Conservation (phyloP, 2,113 vertebrate species). For the Mionectes macconnelli region DNA sequence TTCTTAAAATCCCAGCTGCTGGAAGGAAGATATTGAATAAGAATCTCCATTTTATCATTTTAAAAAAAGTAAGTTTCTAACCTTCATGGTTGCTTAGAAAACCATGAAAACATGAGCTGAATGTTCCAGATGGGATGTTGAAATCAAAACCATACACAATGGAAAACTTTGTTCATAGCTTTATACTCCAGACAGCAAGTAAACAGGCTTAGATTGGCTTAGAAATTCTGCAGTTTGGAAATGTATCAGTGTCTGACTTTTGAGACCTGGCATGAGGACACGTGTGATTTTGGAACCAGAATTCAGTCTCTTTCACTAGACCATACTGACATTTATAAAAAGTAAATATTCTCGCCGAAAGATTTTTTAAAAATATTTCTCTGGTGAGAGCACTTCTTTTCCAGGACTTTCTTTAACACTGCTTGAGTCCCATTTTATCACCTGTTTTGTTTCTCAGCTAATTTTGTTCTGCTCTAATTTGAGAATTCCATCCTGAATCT, state of each 20-base stretch:
- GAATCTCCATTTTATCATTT: not conserved
- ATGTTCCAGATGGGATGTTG: slow-evolving; percentile 41
- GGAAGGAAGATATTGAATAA: not conserved
- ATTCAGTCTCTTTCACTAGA: not conserved
- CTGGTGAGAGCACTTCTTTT: not conserved
- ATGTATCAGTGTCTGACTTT: not conserved
- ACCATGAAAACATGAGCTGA: slow-evolving; percentile 11
- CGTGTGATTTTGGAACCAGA: not conserved
- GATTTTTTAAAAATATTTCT: not conserved
- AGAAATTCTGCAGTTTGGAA: not conserved
- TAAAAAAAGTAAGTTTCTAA: not conserved
- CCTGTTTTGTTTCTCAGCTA: not conserved
- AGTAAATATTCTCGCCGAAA: not conserved
- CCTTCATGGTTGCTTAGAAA: not conserved
- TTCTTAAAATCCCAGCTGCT: not conserved
- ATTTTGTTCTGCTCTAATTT: not conserved
- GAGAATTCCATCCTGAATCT: not conserved
- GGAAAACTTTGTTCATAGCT: slow-evolving; percentile 36
- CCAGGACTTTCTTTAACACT: not conserved
- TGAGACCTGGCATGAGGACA: not conserved
- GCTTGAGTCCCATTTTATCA: not conserved
- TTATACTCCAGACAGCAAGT: not conserved
- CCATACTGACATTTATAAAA: not conserved
- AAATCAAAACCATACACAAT: slow-evolving; percentile 4
- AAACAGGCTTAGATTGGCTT: not conserved